These are phyloP conservation scores for Cephus pygmeus DNA, from an alignment of 2,888 invertebrate species.

Conservation along the genomic window DNA sequence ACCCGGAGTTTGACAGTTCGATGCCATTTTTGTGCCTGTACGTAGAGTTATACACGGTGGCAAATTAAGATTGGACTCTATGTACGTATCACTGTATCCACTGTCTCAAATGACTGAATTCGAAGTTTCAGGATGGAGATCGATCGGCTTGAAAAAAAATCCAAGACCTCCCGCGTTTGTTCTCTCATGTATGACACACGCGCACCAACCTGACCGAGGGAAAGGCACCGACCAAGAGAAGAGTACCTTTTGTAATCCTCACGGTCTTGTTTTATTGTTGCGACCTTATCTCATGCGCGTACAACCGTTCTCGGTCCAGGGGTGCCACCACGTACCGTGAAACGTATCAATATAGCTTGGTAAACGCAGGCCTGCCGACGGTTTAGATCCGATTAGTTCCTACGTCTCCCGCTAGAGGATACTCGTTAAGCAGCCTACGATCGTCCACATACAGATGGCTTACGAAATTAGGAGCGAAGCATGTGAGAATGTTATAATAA, in stretches of 20 bases:
- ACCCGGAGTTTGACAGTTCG: background rate
- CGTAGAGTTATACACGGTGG: background rate
- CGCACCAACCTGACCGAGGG: background rate
- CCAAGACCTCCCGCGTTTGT: slow-evolving; percentile 12
- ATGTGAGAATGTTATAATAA: too few relatives aligned
- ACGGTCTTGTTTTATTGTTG: slow-evolving; percentile 14
- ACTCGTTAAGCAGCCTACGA: background rate
- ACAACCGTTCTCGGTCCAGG: slow-evolving; percentile 13
- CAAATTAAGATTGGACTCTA: background rate
- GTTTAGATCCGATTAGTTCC: background rate
- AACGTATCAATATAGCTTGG: background rate
- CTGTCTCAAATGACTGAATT: background rate
- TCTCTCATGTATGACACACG: slow-evolving; percentile 23
- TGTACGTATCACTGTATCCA: background rate
- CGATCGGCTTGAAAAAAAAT: background rate
- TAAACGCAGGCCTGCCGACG: background rate
- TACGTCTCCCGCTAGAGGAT: background rate
- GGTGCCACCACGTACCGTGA: slow-evolving; percentile 1
- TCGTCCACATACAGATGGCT: background rate
- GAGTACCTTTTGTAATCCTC: slow-evolving; percentile 23
- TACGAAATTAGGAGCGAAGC: background rate
- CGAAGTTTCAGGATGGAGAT: background rate
- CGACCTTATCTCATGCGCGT: slow-evolving; percentile 16
- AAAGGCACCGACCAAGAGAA: background rate
- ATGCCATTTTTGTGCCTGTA: background rate